A percentile compares a stretch with the other conserved stretches of the same genome.
Evolutionary conservation across 1,140 invertebrate genomes (phyloP).

Genomic region (Leptinotarsa lineolata): DNA sequence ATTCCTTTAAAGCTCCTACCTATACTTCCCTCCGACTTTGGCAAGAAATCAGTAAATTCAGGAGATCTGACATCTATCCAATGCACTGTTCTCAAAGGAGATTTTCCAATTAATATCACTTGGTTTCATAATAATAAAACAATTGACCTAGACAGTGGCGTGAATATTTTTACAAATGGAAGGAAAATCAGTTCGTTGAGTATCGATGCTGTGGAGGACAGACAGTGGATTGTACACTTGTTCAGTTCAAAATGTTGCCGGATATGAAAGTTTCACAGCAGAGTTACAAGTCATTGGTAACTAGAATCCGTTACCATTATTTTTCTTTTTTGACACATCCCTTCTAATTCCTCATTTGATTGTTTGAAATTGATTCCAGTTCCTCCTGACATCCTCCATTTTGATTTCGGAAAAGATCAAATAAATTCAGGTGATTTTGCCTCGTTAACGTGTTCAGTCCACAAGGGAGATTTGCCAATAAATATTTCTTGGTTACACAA

Average conservation of each 20-base stretch:
- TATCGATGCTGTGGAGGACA: conserved; percentile 61
- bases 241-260: conserved; percentile 63
- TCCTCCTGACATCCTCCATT: conserved; percentile 76
- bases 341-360: conserved; percentile 63
- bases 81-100: conserved; percentile 68
- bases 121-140: conserved; percentile 65
- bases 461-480: conserved; percentile 77
- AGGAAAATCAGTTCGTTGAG: conserved; percentile 63
- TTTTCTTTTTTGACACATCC: not conserved
- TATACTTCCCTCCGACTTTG: conserved; percentile 59
- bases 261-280: conserved; percentile 62
- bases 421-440: conserved; percentile 80
- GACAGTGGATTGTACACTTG: conserved; percentile 67
- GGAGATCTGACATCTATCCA: conserved; percentile 67
- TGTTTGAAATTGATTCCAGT: conserved; percentile 62
- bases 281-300: conserved; percentile 67
- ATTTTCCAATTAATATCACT: conserved; percentile 66
- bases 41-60: conserved; percentile 64
- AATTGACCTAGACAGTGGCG: conserved; percentile 39
- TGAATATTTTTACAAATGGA: conserved; percentile 55
- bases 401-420: conserved; percentile 76
- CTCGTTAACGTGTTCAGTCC: conserved; percentile 75
- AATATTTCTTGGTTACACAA: conserved; percentile 79
- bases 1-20: conserved; percentile 13
- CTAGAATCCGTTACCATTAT: conserved; percentile 9